Evolutionary conservation across 2,797 vertebrate species (phyloP).

Genomic region (Oreochromis grahami): DNA sequence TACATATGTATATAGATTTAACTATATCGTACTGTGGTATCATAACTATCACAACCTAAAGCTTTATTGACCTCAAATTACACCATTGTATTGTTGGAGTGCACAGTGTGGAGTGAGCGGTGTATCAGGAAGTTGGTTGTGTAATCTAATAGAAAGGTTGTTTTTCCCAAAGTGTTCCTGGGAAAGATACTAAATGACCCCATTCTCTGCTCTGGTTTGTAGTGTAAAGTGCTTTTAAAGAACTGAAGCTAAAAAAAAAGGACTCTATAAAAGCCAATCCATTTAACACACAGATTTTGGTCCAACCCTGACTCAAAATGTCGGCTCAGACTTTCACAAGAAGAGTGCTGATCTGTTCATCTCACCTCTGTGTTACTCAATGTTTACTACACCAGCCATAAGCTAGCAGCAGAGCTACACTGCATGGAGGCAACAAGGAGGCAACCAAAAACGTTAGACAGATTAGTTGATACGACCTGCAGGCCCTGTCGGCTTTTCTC

Average conservation of each 20-base stretch:
- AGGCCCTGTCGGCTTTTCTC: background rate
- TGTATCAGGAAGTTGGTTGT: background rate
- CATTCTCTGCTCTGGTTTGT: background rate
- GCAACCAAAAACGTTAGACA: background rate
- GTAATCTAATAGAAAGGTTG: background rate
- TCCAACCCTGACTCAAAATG: background rate
- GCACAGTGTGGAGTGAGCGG: background rate
- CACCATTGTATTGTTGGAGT: background rate
- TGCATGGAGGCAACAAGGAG: background rate
- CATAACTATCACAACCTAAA: background rate
- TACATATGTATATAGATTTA: background rate
- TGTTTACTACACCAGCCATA: background rate
- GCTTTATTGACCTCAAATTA: background rate
- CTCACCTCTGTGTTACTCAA: background rate
- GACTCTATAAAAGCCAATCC: background rate
- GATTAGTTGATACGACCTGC: background rate
- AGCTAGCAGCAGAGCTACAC: background rate
- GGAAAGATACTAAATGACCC: background rate
- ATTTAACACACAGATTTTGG: background rate
- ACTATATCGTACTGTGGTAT: background rate
- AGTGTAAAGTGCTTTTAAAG: background rate
- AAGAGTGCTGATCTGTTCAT: background rate
- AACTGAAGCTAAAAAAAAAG: background rate
- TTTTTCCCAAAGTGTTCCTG: background rate
- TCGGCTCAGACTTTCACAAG: background rate